Base-by-base conservation (phyloP, 2,797 vertebrate species). In the Emydoidea blandingii region DNA sequence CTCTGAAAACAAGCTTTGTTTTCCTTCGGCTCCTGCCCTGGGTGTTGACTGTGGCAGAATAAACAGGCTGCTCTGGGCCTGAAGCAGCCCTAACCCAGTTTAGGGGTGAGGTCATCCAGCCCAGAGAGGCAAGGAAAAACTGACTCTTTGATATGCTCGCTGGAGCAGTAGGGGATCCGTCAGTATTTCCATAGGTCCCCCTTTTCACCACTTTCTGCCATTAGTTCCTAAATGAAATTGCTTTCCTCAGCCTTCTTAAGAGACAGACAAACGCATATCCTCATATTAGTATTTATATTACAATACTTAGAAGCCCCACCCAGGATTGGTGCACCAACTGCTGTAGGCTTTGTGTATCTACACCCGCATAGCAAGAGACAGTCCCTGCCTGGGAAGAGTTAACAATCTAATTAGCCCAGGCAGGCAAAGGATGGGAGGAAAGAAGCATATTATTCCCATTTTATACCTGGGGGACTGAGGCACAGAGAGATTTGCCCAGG, bases 11-110 rank as follows among this genome's bases (percentile, higher is more conserved):
- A 94, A 53, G 3, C 83, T 82, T 78, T 85, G 59, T 53, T 96
- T 95, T 53, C 87, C 37, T 93, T 87, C 56, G 74, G 59, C 93
- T 96, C 87, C 81, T 27, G 4, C 68, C 80, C 37, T 56, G 81
- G 49, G 83, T 87, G 74, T 86, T 78, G 31, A 56, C 68, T 87
- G 56, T 37, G 54, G 47, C 86, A 87, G 87, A 23, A 44, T 2
- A 54, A 91, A 52, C 41, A 65, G 49, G 12, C 53, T 4, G 0
- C 85, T 74, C 29, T 12, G 18, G 10, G 44, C 52, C 89, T 85
- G 89, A 29, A 91, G 83, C 72, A 2, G 68, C 23, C 47, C 52
- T 21, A 62, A 6, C 37, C 23, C 74, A 3, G 44, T 18, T 68
- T 5, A 62, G 31, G 47, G 34, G 57, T 27, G 65, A 90, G 82